Percentiles rank a stretch among this genome's conserved stretches.
These are phyloP conservation scores for Amphiduros pacificus DNA, from an alignment of 2,888 invertebrate species.

Conservation along the genomic window DNA sequence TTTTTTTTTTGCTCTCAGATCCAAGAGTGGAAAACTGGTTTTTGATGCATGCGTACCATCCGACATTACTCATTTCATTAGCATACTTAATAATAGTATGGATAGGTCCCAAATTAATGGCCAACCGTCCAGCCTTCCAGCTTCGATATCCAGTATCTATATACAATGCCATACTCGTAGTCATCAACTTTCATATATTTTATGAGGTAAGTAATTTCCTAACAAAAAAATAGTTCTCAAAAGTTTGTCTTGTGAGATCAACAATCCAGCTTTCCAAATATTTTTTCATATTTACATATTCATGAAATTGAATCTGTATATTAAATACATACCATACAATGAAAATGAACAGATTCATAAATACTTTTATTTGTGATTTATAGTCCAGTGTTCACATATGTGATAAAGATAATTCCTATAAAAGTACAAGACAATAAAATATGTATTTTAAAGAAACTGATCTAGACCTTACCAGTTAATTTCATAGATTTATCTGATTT, in stretches of 20 bases:
- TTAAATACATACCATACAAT: too few species aligned
- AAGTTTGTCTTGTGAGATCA: not conserved
- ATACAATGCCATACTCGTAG: conserved; percentile 53
- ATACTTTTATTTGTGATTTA: too few species aligned
- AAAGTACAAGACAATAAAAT: too few species aligned
- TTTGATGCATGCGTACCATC: conserved; percentile 51
- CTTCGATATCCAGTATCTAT: conserved; percentile 45
- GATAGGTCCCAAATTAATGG: conserved; percentile 51
- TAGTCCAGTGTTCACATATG: too few species aligned
- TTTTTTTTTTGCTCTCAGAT: conserved; percentile 36
- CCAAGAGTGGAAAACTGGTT: conserved; percentile 52
- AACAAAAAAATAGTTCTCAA: not conserved
- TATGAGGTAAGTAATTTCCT: conserved; percentile 41
- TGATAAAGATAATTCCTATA: too few species aligned
- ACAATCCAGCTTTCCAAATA: not conserved
- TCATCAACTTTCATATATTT: conserved; percentile 57
- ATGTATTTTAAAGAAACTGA: too few species aligned
- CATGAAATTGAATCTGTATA: too few species aligned
- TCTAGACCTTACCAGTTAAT: too few species aligned
- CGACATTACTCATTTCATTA: conserved; percentile 48
- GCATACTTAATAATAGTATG: conserved; percentile 51
- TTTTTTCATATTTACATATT: not conserved
- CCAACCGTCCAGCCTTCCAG: conserved; percentile 45
- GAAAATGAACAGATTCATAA: too few species aligned
- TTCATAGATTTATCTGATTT: too few species aligned